Conservation (phyloP, 2,888 invertebrate species). For the Aleiodes testaceus region DNA sequence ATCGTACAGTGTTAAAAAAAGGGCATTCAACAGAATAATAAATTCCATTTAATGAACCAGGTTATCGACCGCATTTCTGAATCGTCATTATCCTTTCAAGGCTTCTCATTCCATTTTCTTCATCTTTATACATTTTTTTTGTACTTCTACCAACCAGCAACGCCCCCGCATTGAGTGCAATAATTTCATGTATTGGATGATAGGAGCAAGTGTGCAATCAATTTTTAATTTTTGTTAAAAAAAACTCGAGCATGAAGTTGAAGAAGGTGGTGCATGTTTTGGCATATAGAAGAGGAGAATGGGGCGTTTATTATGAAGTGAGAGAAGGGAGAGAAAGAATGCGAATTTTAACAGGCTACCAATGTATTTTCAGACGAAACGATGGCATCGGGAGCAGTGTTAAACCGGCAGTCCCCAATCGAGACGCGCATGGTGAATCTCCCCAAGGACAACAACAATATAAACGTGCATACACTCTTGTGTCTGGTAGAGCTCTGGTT, state of each 20-base stretch:
- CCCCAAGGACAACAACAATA: slow-evolving; percentile 64
- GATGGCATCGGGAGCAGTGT: slow-evolving; percentile 17
- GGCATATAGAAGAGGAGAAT: slow-evolving; percentile 21
- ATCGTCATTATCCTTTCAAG: slow-evolving; percentile 29
- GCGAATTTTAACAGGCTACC: slow-evolving; percentile 12
- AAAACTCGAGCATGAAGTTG: slow-evolving; percentile 15
- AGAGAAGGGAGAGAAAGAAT: neutral
- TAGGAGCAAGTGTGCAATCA: slow-evolving; percentile 25
- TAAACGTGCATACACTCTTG: slow-evolving; percentile 53
- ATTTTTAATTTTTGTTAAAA: slow-evolving; percentile 24
- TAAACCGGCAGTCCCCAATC: slow-evolving; percentile 34
- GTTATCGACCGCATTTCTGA: slow-evolving; percentile 21
- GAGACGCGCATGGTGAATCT: slow-evolving; percentile 47
- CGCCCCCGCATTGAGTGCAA: slow-evolving; percentile 26
- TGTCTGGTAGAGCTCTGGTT: slow-evolving; percentile 13
- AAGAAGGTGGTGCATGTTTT: slow-evolving; percentile 5
- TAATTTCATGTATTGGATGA: slow-evolving; percentile 23
- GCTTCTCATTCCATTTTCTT: slow-evolving; percentile 6
- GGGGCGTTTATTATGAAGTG: slow-evolving; percentile 17
- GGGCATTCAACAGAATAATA: neutral
- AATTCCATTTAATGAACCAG: neutral
- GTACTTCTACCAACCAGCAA: neutral
- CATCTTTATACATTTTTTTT: neutral
- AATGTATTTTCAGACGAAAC: slow-evolving; percentile 25
- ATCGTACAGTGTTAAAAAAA: slow-evolving; percentile 6